Evolutionary conservation across 2,113 vertebrate genomes (phyloP), one percentile per base, ranked within the genome.

Genomic region (Picathartes gymnocephalus): DNA sequence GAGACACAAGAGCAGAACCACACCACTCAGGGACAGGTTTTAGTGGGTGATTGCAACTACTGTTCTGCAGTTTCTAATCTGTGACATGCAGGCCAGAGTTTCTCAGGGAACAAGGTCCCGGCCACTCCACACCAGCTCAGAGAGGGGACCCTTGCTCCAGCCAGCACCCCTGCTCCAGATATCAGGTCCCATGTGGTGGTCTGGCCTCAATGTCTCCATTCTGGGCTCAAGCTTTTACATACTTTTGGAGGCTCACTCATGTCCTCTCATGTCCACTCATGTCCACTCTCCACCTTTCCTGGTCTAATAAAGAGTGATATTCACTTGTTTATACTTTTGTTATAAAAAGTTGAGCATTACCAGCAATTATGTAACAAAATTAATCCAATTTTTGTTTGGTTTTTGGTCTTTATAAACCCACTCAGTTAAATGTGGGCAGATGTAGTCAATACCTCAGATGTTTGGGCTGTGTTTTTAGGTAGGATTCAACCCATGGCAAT

Each of bases 161-260:
- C 21, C 13, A 40, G 39, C 45, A 4, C 22, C 9, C 0, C 25
- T 10, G 18, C 20, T 65, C 25, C 65, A 70, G 22, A 8, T 10
- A 47, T 16, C 45, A 35, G 20, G 17, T 56, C 13, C 17, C 31
- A 35, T 15, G 13, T 9, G 21, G 21, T 44, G 8, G 9, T 22
- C 48, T 48, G 31, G 13, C 3, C 35, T 7, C 14, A 44, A 0
- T 4, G 9, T 6, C 14, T 77, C n/a, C 21, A 44, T 27, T 53
- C 47, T 17, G 3, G 9, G 25, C 6, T 3, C 53, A 82, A 11
- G 1, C 0, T 82, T 50, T 33, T 42, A 5, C 30, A 17, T 15
- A 7, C 5, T 28, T 1, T 16, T 68, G 40, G n/a, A 83, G 39
- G 31, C n/a, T 10, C 10, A 10, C 4, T 61, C 33, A 2, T n/a